Percentiles rank a stretch among this genome's conserved stretches.
phyloP scores from a whole-genome alignment of 1,140 invertebrate genomes.

The Lethrus apterus region DNA sequence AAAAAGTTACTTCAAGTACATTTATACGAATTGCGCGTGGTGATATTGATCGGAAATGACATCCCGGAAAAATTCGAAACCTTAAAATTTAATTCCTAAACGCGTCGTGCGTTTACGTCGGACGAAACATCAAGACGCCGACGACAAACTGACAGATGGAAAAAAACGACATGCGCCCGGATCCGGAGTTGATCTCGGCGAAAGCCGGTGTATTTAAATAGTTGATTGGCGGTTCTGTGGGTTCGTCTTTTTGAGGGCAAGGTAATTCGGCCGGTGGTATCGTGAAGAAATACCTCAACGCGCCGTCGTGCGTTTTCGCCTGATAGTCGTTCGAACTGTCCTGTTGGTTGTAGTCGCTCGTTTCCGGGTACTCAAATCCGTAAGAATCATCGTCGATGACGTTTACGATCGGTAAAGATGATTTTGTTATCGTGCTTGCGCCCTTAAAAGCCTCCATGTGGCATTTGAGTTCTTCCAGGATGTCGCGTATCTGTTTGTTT shows the following conservation, averaged over 20 bases:
- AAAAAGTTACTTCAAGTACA: too few relatives aligned
- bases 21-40: too few relatives aligned
- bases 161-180: too few relatives aligned
- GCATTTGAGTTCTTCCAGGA: slow-evolving; percentile 5
- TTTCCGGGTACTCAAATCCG: neutral
- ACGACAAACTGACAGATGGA: too few relatives aligned
- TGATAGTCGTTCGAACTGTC: slow-evolving; percentile 4
- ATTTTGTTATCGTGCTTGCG: neutral
- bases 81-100: too few relatives aligned
- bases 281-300: too few relatives aligned
- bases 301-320: neutral
- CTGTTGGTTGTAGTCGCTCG: neutral
- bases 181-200: slow-evolving; percentile 11
- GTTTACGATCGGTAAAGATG: neutral
- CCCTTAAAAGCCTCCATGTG: neutral
- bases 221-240: slow-evolving; percentile 1
- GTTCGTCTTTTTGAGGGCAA: slow-evolving; percentile 3
- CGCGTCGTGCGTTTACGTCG: too few relatives aligned
- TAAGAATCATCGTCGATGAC: neutral
- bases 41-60: too few relatives aligned
- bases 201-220: slow-evolving; percentile 7
- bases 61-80: too few relatives aligned
- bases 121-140: too few relatives aligned
- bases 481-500: neutral
- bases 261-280: slow-evolving; percentile 3